Percentiles rank a stretch among this genome's conserved stretches.
phyloP scores from a whole-genome alignment of 2,797 vertebrate species.

The Leptodactylus fallax region DNA sequence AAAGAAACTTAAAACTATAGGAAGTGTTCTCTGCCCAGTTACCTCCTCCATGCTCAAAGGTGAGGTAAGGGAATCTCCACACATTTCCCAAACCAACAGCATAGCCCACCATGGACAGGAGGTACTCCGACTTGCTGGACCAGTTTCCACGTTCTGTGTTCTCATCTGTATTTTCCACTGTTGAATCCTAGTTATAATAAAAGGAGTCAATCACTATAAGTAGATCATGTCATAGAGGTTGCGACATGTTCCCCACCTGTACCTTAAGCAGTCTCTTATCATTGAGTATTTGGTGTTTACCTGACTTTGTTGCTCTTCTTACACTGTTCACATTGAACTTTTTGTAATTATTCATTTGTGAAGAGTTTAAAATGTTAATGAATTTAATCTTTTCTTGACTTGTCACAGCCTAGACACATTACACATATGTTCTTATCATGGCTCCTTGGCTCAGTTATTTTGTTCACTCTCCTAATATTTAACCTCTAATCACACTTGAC shows the following conservation, averaged over 20 bases:
- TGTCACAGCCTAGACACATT: neutral
- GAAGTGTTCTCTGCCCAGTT: conserved; percentile 15
- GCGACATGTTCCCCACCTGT: neutral
- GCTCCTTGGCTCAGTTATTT: neutral
- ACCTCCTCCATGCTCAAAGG: conserved; percentile 95
- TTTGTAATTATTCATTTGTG: neutral
- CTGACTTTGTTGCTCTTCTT: too few species aligned
- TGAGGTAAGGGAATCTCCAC: conserved; percentile 94
- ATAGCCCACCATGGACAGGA: conserved; percentile 93
- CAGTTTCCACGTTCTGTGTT: conserved; percentile 88
- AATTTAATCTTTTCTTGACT: neutral
- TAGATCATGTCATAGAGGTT: neutral
- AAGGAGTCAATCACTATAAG: neutral
- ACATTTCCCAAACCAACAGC: conserved; percentile 95
- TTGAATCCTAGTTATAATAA: conserved; percentile 59
- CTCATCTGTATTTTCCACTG: conserved; percentile 73
- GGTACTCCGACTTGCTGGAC: conserved; percentile 89
- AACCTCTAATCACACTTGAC: neutral
- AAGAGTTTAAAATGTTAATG: neutral
- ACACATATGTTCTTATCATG: neutral
- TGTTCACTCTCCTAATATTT: neutral
- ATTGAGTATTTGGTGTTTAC: neutral
- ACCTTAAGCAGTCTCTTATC: neutral
- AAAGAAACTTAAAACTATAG: too few species aligned
- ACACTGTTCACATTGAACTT: too few species aligned